Percentiles rank a stretch among this genome's conserved stretches.
These are phyloP conservation scores for Lepisosteus osseus DNA, from an alignment of 2,113 vertebrate genomes.

Conservation along the genomic window DNA sequence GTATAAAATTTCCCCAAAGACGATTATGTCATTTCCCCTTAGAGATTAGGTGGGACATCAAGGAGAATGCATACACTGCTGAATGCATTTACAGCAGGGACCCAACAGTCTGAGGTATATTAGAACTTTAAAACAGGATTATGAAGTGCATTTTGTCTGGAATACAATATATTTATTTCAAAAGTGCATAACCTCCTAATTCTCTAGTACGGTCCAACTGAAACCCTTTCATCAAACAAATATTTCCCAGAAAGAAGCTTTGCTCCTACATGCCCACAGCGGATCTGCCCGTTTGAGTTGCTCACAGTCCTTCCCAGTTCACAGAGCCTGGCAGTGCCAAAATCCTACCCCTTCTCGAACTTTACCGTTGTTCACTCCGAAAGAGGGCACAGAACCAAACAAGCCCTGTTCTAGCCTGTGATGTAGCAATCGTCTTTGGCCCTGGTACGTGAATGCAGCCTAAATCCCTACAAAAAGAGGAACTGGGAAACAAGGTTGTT, in stretches of 20 bases:
- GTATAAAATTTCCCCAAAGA: too few relatives aligned
- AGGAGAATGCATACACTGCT: too few relatives aligned
- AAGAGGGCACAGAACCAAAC: not conserved
- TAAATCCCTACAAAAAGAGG: not conserved
- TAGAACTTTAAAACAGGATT: too few relatives aligned
- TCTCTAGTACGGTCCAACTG: too few relatives aligned
- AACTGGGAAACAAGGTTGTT: not conserved
- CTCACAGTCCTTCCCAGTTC: too few relatives aligned
- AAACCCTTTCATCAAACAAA: not conserved
- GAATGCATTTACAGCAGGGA: too few relatives aligned
- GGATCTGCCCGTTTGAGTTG: not conserved
- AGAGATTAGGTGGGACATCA: too few relatives aligned
- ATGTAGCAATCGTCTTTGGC: constrained; percentile 1
- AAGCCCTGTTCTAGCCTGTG: not conserved
- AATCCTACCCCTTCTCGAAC: not conserved
- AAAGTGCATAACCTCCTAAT: too few relatives aligned
- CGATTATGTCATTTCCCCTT: too few relatives aligned
- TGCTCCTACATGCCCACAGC: not conserved
- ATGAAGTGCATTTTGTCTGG: too few relatives aligned
- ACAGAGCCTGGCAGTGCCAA: constrained; percentile 12
- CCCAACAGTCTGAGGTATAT: too few relatives aligned
- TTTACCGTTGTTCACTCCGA: not conserved
- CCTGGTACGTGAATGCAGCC: not conserved
- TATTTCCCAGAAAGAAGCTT: not conserved
- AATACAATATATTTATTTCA: too few relatives aligned